Conservation (phyloP, 2,113 vertebrate genomes). For the Monopterus albus region DNA sequence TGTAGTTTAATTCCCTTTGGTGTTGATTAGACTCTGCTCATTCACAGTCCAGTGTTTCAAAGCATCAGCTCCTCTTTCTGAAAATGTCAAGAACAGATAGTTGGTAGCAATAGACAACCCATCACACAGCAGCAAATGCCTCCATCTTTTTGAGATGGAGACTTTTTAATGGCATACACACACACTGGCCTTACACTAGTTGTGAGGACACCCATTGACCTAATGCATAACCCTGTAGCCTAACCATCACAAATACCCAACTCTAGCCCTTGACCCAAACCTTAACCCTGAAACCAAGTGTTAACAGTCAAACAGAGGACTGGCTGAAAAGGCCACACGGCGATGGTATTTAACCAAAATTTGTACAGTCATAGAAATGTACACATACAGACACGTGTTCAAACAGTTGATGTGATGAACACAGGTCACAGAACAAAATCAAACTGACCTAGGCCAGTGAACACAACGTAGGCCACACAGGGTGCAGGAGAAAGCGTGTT, state of each 20-base stretch:
- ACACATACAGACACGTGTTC: slow-evolving; percentile 18
- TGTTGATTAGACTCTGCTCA: slow-evolving; percentile 12
- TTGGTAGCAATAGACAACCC: background rate
- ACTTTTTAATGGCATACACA: slow-evolving; percentile 29
- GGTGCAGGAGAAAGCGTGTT: slow-evolving; percentile 60
- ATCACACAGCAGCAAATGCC: slow-evolving; percentile 15
- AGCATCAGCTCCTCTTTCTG: slow-evolving; percentile 35
- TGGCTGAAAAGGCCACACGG: too few species aligned
- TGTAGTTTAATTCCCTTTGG: background rate
- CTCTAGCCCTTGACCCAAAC: too few species aligned
- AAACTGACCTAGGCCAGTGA: slow-evolving; percentile 49
- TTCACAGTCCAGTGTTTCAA: background rate
- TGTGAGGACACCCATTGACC: too few species aligned
- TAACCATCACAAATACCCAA: too few species aligned
- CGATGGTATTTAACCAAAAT: too few species aligned
- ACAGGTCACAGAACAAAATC: slow-evolving; percentile 20
- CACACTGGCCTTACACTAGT: too few species aligned
- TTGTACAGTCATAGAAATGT: background rate
- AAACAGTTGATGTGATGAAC: slow-evolving; percentile 33
- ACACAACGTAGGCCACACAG: slow-evolving; percentile 58
- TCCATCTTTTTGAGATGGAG: slow-evolving; percentile 41
- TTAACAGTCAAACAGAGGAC: too few species aligned
- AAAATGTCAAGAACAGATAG: slow-evolving; percentile 38
- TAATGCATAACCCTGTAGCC: too few species aligned
- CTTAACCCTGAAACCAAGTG: too few species aligned